Conservation (phyloP, 2,113 vertebrate species). For the Dasypus novemcinctus region DNA sequence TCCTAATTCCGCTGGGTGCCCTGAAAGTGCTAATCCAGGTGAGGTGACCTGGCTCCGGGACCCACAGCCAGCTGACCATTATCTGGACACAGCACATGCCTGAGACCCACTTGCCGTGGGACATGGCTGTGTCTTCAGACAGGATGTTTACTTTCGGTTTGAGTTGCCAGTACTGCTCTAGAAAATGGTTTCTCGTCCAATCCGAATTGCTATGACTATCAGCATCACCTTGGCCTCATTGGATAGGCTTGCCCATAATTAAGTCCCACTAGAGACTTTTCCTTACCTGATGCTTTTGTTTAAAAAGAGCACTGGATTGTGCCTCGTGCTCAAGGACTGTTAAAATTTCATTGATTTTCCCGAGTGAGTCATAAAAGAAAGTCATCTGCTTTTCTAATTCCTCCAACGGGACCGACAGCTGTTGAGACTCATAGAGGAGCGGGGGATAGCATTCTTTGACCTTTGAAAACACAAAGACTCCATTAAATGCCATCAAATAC, state of each 20-base stretch:
- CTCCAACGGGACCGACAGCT: slow-evolving; percentile 88
- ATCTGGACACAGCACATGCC: background rate
- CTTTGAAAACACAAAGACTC: slow-evolving; percentile 79
- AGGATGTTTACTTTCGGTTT: background rate
- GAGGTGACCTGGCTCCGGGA: background rate
- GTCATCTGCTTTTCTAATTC: slow-evolving; percentile 94
- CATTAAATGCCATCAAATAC: background rate
- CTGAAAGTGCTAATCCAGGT: background rate
- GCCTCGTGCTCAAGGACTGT: slow-evolving; percentile 84
- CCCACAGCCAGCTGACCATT: background rate
- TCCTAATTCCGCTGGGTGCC: background rate
- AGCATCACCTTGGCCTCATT: background rate
- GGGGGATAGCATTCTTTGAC: slow-evolving; percentile 89
- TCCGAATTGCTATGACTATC: background rate
- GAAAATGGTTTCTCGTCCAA: background rate
- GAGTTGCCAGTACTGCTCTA: background rate
- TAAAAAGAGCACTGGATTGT: slow-evolving; percentile 88
- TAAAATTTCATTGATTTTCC: slow-evolving; percentile 90
- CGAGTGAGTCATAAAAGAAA: slow-evolving; percentile 91
- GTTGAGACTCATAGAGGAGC: slow-evolving; percentile 89
- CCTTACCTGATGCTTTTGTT: slow-evolving; percentile 93
- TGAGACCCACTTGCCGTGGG: background rate
- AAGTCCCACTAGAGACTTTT: background rate
- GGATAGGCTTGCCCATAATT: background rate
- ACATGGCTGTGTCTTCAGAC: background rate